Evolutionary conservation across 2,797 vertebrate genomes (phyloP), one percentile per base, ranked within the genome.

Genomic region (Cheirogaleus major): DNA sequence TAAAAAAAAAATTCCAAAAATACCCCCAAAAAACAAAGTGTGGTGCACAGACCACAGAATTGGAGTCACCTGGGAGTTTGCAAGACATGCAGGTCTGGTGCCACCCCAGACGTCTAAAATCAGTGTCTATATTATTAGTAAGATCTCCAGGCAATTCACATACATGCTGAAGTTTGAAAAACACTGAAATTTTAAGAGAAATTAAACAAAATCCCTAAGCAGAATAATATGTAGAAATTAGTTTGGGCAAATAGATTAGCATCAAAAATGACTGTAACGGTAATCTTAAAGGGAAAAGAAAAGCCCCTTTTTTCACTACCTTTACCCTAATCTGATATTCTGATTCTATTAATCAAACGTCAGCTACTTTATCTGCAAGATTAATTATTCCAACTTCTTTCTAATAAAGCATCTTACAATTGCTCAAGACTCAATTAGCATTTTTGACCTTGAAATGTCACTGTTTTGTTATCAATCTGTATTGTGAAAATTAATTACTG

Each of bases 361-460:
- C 55, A 81, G 81, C 32, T 95, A 48, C 30, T 78, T 94, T 92
- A 78, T 91, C 59, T 85, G 22, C 35, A 91, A 85, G 63, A 79
- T 92, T 95, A 95, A 88, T 91, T 95, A 85, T 95, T 93, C 63
- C 35, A 65, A 27, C 41, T 80, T 95, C 15, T 92, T 92, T 92
- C 86, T 69, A 97, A 92, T 55, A 96, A 95, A 69, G 23, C 3
- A 82, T 88, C 32, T 90, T 95, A 15, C 45, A 67, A 69, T 95
- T 92, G 22, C 38, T 69, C 38, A 52, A 92, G 61, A 85, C 30
- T 90, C 76, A 85, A 69, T 92, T 69, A 90, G n/a, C 38, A 97
- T 90, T 95, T 97, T 90, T 94, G 61, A 96, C 88, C 80, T 96
- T 94, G 73, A 97, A 95, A 90, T 96, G 35, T 88, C 72, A 88